phyloP scores from a whole-genome alignment of 2,797 vertebrate genomes.

The Apodemus agrarius region DNA sequence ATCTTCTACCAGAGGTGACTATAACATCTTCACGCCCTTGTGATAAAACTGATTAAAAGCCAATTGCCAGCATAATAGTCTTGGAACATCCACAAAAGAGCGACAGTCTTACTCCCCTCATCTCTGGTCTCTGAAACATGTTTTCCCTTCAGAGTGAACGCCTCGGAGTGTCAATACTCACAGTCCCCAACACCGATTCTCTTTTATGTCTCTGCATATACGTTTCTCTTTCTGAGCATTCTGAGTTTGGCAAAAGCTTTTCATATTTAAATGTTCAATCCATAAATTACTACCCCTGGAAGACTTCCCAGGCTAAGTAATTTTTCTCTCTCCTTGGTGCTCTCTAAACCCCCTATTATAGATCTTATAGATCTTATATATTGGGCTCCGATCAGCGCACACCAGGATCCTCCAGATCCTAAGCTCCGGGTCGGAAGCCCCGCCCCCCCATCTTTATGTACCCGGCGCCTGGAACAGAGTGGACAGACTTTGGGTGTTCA shows the following conservation, averaged over 20 bases:
- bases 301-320: slow-evolving; percentile 59
- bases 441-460: background rate
- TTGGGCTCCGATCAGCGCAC: background rate
- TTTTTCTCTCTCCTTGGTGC: slow-evolving; percentile 15
- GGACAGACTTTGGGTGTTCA: background rate
- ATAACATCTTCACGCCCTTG: slow-evolving; percentile 51
- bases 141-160: slow-evolving; percentile 20
- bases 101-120: background rate
- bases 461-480: background rate
- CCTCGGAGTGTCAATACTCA: background rate
- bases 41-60: slow-evolving; percentile 64
- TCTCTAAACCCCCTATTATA: background rate
- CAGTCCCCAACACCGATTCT: background rate
- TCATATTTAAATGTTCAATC: slow-evolving; percentile 59
- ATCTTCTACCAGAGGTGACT: slow-evolving; percentile 51
- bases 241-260: slow-evolving; percentile 54
- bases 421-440: background rate
- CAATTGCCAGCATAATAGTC: slow-evolving; percentile 57
- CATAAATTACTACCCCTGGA: slow-evolving; percentile 61
- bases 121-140: background rate
- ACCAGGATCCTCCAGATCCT: background rate
- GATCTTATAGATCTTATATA: slow-evolving; percentile 2
- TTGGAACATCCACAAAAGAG: slow-evolving; percentile 32
- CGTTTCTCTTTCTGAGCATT: slow-evolving; percentile 46
- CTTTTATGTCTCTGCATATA: slow-evolving; percentile 25